Conservation (phyloP, 2,888 invertebrate genomes). For the Ametastegia equiseti region DNA sequence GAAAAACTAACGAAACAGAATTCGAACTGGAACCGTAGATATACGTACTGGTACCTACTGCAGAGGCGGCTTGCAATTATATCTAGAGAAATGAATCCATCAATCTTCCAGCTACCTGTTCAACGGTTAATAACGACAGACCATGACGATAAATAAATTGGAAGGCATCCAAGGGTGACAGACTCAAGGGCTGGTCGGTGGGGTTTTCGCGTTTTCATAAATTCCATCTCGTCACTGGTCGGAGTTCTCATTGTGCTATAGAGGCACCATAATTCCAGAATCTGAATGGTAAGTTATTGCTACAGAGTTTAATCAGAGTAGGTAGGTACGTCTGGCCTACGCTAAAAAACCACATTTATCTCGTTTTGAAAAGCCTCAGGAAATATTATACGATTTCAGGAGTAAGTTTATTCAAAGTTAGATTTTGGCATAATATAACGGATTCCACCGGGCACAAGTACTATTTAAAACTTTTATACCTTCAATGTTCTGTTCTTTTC, state of each 20-base stretch:
- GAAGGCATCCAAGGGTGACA: slow-evolving; percentile 4
- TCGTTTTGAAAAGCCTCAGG: not conserved
- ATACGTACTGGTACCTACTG: not conserved
- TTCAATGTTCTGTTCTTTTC: not conserved
- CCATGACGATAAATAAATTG: slow-evolving; percentile 19
- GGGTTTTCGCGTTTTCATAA: slow-evolving; percentile 13
- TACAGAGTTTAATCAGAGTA: not conserved
- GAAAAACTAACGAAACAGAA: not conserved
- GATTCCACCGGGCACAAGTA: not conserved
- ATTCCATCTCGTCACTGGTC: not conserved
- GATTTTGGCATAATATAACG: not conserved
- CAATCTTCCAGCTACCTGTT: not conserved
- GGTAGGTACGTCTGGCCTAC: not conserved
- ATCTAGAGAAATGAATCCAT: slow-evolving; percentile 14
- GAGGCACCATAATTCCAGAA: not conserved
- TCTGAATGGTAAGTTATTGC: not conserved
- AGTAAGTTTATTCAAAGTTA: not conserved
- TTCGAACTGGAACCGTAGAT: not conserved
- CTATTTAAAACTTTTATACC: not conserved
- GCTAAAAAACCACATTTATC: not conserved
- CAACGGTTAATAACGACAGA: slow-evolving; percentile 1
- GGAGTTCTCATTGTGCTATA: not conserved
- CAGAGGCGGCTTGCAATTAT: not conserved
- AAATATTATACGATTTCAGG: not conserved
- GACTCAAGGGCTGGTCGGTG: slow-evolving; percentile 1